Conservation (phyloP, 2,888 invertebrate species). For the Dryobota labecula region DNA sequence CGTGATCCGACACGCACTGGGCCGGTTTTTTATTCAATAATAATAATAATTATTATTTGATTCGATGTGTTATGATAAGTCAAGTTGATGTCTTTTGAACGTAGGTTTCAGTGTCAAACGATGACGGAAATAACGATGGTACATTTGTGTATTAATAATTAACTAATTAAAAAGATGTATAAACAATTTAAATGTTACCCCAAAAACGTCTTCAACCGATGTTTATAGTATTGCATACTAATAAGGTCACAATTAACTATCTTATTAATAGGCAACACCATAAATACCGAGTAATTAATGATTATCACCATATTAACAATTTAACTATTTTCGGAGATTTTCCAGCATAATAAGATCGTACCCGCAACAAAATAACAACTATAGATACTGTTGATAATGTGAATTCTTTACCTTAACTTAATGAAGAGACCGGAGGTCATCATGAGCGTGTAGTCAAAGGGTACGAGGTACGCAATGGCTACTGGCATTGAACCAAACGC, state of each 20-base stretch:
- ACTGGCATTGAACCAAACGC: conserved; percentile 95
- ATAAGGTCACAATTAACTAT: background rate
- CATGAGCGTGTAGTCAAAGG: conserved; percentile 96
- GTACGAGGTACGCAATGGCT: conserved; percentile 96
- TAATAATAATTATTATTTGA: background rate
- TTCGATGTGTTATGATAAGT: too few species aligned
- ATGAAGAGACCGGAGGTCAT: conserved; percentile 96
- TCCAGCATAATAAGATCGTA: conserved; percentile 3
- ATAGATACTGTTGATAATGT: background rate
- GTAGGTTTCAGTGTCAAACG: background rate
- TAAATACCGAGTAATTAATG: background rate
- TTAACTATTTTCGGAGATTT: background rate
- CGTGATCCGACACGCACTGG: too few species aligned
- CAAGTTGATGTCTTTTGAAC: too few species aligned
- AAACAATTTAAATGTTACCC: background rate
- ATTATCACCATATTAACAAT: background rate
- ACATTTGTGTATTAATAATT: background rate
- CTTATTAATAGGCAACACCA: background rate
- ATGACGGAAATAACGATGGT: background rate
- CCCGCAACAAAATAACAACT: background rate
- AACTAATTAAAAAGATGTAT: background rate
- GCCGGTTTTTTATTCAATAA: too few species aligned
- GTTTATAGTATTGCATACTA: background rate
- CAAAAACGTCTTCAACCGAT: background rate
- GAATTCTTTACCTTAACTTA: conserved; percentile 92